Evolutionary conservation across 2,888 invertebrate genomes (phyloP).

Genomic region (Callyntrura sp.): DNA sequence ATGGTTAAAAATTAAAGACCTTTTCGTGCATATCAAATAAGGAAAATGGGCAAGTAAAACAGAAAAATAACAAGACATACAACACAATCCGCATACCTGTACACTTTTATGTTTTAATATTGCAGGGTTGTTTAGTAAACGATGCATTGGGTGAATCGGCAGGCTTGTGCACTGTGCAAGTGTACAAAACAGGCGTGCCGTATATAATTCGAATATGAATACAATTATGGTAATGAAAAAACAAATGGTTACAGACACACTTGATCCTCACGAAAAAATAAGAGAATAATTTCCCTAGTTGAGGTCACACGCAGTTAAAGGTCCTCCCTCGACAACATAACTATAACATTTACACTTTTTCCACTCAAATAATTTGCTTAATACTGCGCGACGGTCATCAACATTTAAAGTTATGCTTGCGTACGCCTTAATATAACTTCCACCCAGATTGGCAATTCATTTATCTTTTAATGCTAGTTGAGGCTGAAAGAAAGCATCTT

Average conservation of each 20-base stretch:
- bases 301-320: background rate
- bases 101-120: background rate
- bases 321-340: background rate
- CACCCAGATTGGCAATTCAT: too few species aligned
- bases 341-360: background rate
- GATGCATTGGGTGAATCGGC: constrained; percentile 45
- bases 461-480: too few species aligned
- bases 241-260: background rate
- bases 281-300: constrained; percentile 11
- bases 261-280: background rate
- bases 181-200: constrained; percentile 54
- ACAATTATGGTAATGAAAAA: constrained; percentile 64
- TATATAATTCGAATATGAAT: constrained; percentile 29
- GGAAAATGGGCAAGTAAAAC: constrained; percentile 37
- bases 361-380: constrained; percentile 1
- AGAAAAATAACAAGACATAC: background rate
- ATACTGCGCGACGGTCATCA: background rate
- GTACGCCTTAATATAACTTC: background rate
- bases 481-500: too few species aligned
- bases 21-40: constrained; percentile 61
- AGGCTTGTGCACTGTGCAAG: constrained; percentile 53
- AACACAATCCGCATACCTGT: background rate
- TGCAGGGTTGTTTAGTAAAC: background rate
- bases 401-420: background rate
- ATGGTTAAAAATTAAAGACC: constrained; percentile 10